Conservation (phyloP, 2,113 vertebrate genomes). For the Cyanoderma ruficeps region DNA sequence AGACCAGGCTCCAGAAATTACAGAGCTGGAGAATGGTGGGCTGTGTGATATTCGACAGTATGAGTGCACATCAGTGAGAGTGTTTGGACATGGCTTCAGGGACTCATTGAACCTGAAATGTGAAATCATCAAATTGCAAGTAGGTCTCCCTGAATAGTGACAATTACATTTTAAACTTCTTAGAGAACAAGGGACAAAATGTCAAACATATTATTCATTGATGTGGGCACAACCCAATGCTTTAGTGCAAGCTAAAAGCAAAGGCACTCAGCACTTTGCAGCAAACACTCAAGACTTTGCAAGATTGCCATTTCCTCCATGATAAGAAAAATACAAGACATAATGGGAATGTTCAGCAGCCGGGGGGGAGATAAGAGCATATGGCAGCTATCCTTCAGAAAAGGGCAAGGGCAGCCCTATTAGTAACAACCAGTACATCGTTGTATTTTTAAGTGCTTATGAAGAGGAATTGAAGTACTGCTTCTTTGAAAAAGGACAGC, state of each 20-base stretch:
- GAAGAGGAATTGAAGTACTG: background rate
- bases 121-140: conserved; percentile 88
- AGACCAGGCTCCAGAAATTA: conserved; percentile 88
- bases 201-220: background rate
- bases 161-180: background rate
- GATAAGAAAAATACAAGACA: conserved; percentile 8
- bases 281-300: background rate
- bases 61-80: conserved; percentile 79
- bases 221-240: background rate
- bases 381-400: background rate
- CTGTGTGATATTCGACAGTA: conserved; percentile 81
- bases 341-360: conserved; percentile 16
- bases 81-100: conserved; percentile 83
- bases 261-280: background rate
- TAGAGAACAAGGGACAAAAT: background rate
- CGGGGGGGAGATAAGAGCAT: background rate
- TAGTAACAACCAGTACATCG: background rate
- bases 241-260: conserved; percentile 16
- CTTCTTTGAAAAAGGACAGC: background rate
- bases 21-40: conserved; percentile 80
- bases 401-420: background rate
- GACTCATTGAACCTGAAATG: conserved; percentile 82
- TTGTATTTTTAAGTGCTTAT: background rate
- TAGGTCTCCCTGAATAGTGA: conserved; percentile 54
- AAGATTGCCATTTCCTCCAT: background rate